A percentile compares a stretch with the other conserved stretches of the same genome.
These are phyloP conservation scores for Agonopterix arenella DNA, from an alignment of 2,888 invertebrate species.

Conservation along the genomic window DNA sequence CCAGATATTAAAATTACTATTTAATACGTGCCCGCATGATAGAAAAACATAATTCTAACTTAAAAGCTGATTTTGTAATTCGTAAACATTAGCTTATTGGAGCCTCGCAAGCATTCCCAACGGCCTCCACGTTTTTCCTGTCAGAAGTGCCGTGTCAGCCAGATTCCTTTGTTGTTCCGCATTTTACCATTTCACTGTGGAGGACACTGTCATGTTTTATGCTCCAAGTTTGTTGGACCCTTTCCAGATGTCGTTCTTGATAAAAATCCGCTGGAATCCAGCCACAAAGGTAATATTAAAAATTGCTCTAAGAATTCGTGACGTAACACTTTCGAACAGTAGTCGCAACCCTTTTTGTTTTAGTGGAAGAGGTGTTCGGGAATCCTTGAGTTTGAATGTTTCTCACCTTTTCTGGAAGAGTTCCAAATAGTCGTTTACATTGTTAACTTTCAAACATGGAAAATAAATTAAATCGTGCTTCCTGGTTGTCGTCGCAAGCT, in stretches of 20 bases:
- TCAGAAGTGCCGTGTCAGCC: slow-evolving; percentile 25
- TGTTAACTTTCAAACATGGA: too few species aligned
- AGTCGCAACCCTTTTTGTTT: too few species aligned
- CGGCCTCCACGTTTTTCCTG: slow-evolving; percentile 2
- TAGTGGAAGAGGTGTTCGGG: too few species aligned
- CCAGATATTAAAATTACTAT: too few species aligned
- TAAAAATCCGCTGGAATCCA: slow-evolving; percentile 44
- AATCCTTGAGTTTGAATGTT: too few species aligned
- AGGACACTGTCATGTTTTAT: slow-evolving; percentile 47
- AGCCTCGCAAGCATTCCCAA: not conserved
- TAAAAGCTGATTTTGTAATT: too few species aligned
- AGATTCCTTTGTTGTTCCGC: slow-evolving; percentile 24
- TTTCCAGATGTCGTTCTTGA: slow-evolving; percentile 43
- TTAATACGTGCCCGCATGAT: too few species aligned
- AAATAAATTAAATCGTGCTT: too few species aligned
- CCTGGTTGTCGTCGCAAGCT: too few species aligned
- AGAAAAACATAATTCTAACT: too few species aligned
- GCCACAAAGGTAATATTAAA: slow-evolving; percentile 37
- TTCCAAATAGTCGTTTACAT: too few species aligned
- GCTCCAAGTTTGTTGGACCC: slow-evolving; percentile 53
- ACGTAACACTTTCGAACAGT: not conserved
- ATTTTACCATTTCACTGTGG: slow-evolving; percentile 37
- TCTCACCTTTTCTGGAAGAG: too few species aligned
- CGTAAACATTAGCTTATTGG: not conserved
- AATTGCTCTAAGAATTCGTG: slow-evolving; percentile 19